phyloP scores from a whole-genome alignment of 1,140 invertebrate species.

The Bombus terrestris region DNA sequence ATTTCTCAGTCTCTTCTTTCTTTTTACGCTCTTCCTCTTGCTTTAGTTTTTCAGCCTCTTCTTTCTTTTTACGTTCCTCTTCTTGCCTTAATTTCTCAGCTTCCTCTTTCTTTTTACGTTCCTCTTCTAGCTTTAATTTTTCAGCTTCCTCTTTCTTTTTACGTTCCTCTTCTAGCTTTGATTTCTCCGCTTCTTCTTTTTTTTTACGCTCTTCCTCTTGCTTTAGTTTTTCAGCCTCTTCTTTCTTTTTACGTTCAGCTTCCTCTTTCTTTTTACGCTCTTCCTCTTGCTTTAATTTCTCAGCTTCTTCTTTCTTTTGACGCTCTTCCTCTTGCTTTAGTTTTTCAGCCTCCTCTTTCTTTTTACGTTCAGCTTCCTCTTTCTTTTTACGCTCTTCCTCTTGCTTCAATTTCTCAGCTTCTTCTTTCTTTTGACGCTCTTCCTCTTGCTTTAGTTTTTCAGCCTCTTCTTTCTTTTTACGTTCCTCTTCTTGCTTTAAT shows the following conservation, averaged over 20 bases:
- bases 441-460: constrained; percentile 52
- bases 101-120: constrained; percentile 50
- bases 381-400: constrained; percentile 50
- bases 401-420: constrained; percentile 53
- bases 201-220: neutral
- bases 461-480: constrained; percentile 54
- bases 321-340: constrained; percentile 8
- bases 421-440: constrained; percentile 49
- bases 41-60: constrained; percentile 2
- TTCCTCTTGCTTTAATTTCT: accelerated
- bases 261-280: constrained; percentile 47
- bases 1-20: constrained; percentile 44
- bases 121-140: constrained; percentile 43
- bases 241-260: constrained; percentile 30
- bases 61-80: constrained; percentile 38
- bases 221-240: neutral
- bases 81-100: constrained; percentile 36
- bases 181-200: constrained; percentile 56
- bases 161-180: constrained; percentile 48
- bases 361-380: constrained; percentile 50
- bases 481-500: constrained; percentile 36
- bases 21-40: constrained; percentile 6
- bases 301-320: constrained; percentile 51
- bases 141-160: constrained; percentile 54
- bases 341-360: constrained; percentile 52